Conservation (phyloP, 1,140 invertebrate genomes). For the Frieseomelitta varia region DNA sequence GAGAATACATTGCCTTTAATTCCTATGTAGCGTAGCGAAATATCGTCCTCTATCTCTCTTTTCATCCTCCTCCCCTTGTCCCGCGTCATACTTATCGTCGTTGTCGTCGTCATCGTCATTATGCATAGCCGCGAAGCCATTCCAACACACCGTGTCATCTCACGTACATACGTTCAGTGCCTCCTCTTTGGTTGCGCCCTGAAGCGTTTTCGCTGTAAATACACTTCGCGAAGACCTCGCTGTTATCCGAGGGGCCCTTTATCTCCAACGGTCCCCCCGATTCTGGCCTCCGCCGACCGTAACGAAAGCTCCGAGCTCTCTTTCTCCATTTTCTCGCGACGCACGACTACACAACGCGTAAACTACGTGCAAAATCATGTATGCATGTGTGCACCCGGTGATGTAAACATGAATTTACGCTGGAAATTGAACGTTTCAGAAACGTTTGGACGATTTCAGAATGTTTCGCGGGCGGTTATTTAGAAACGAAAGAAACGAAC, state of each 20-base stretch:
- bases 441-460: not conserved
- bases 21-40: slow-evolving; percentile 71
- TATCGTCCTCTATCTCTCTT: slow-evolving; percentile 35
- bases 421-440: not conserved
- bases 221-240: slow-evolving; percentile 67
- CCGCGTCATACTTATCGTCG: slow-evolving; percentile 34
- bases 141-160: slow-evolving; percentile 63
- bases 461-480: not conserved
- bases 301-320: slow-evolving; percentile 12
- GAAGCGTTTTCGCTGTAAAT: slow-evolving; percentile 71
- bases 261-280: slow-evolving; percentile 60
- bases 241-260: slow-evolving; percentile 40
- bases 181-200: slow-evolving; percentile 21
- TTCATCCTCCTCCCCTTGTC: not conserved
- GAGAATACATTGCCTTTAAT: slow-evolving; percentile 77
- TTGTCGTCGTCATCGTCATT: slow-evolving; percentile 43
- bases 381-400: not conserved
- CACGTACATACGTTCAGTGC: slow-evolving; percentile 8
- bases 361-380: not conserved
- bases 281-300: slow-evolving; percentile 58
- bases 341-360: not conserved
- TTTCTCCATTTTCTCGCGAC: slow-evolving; percentile 46
- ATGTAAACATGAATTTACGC: not conserved
- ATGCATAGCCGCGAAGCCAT: slow-evolving; percentile 57
- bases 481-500: not conserved